These are phyloP conservation scores for Branchipolynoe longqiensis DNA, from an alignment of 2,888 invertebrate genomes.

Conservation along the genomic window DNA sequence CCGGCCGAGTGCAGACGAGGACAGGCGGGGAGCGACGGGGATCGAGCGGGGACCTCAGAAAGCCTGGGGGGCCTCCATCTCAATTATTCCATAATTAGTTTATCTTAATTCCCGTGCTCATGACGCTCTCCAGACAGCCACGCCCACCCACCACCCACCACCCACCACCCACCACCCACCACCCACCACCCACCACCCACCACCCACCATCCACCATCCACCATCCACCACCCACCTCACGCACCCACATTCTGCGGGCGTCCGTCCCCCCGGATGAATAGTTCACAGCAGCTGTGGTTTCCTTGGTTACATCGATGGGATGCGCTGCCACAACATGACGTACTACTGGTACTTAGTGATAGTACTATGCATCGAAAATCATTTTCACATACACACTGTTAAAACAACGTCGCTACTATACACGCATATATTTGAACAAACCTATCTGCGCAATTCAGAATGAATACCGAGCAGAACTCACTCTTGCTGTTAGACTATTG, in stretches of 20 bases:
- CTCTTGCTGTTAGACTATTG: too few relatives aligned
- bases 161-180: not conserved
- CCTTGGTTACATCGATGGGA: slow-evolving; percentile 44
- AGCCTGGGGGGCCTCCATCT: slow-evolving; percentile 19
- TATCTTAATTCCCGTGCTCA: slow-evolving; percentile 46
- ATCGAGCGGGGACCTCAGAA: not conserved
- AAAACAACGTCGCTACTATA: too few relatives aligned
- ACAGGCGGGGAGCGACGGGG: not conserved
- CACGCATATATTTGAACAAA: too few relatives aligned
- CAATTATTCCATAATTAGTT: slow-evolving; percentile 57
- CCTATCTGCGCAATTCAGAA: too few relatives aligned
- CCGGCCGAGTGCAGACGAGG: not conserved
- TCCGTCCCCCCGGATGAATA: slow-evolving; percentile 27
- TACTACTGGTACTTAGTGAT: too few relatives aligned
- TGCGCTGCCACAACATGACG: too few relatives aligned
- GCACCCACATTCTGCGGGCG: too few relatives aligned
- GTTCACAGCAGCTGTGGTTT: slow-evolving; percentile 6
- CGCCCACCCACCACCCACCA: not conserved
- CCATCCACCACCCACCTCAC: not conserved
- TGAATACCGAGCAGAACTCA: too few relatives aligned
- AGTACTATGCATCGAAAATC: too few relatives aligned
- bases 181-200: slow-evolving; percentile 17
- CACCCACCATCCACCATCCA: not conserved
- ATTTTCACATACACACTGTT: too few relatives aligned
- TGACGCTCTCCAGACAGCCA: slow-evolving; percentile 28